Percentiles rank a stretch among this genome's conserved stretches.
phyloP scores from a whole-genome alignment of 1,140 invertebrate species.

The Notospermus geniculatus region DNA sequence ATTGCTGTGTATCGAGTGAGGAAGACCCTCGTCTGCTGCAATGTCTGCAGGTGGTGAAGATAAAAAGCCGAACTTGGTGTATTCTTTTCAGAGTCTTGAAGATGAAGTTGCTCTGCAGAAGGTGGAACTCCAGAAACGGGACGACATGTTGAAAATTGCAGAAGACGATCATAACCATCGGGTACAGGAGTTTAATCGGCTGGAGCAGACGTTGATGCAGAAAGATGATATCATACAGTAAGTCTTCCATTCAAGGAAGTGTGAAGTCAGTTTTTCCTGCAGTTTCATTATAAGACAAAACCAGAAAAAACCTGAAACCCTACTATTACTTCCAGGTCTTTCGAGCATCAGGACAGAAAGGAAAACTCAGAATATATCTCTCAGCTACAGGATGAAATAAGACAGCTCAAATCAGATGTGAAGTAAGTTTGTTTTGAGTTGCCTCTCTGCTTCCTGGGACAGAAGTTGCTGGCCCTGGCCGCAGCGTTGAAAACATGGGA shows the following conservation, averaged over 20 bases:
- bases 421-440: constrained; percentile 20
- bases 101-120: constrained; percentile 33
- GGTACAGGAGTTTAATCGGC: constrained; percentile 24
- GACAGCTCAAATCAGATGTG: constrained; percentile 26
- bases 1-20: no score
- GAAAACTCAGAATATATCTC: constrained; percentile 31
- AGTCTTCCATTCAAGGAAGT: constrained; percentile 10
- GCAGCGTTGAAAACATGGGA: no score
- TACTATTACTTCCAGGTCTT: constrained; percentile 22
- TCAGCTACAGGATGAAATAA: constrained; percentile 24
- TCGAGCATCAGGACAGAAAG: constrained; percentile 22
- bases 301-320: no score
- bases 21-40: no score
- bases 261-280: no score
- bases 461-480: no score
- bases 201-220: constrained; percentile 34
- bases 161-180: constrained; percentile 32
- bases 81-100: constrained; percentile 33
- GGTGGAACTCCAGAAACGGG: constrained; percentile 27
- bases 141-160: constrained; percentile 30
- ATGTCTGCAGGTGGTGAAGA: no score
- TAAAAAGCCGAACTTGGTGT: no score
- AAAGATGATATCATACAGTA: constrained; percentile 44
- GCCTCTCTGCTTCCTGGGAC: neutral
- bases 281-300: no score